Evolutionary conservation across 2,113 vertebrate species (phyloP), one percentile per base, ranked within the genome.

Genomic region (Monopterus albus): DNA sequence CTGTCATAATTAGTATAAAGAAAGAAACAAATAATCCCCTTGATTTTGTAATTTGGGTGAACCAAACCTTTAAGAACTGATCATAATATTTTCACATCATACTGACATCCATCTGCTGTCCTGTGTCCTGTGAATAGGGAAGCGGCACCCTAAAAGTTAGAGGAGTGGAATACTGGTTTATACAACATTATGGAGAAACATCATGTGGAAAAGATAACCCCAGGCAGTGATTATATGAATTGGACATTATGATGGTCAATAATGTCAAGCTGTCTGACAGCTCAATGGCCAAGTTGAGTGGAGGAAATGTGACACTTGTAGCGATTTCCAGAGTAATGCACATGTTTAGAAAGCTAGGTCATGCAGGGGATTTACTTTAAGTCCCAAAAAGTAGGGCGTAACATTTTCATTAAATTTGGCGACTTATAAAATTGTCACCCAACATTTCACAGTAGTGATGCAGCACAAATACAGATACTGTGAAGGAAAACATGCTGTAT

Each of bases 301-400:
- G 17, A 29, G 29, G 61, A 42, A 51, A 57, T 77, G 15, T 42
- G 53, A 75, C 53, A 73, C 45, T 49, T 43, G 21, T 53, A 60
- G 58, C 40, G 42, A 46, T 75, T 69, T 39, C 15, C 61, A 39
- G 29, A 57, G 13, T 66, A 35, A 63, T 31, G 51, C 49, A 21
- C 25, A 43, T 58, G 45, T 66, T 69, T 25, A 38, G 15, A 11
- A 64, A 52, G 38, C 58, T 14, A 7, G 15, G 9, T 36, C 69
- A 6, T 35, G 43, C 36, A 31, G 38, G 6, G 60, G 51, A 36
- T 61, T 33, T n/a, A n/a, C n/a, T n/a, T n/a, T 52, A 40, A 47
- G 50, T 18, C 47, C 59, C 31, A 33, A 38, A 60, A 38, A 63
- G 65, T 53, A 3, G 39, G 42, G 39, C 25, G 0, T 17, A 56